phyloP scores from a whole-genome alignment of 2,797 vertebrate species.

The Tapera naevia region DNA sequence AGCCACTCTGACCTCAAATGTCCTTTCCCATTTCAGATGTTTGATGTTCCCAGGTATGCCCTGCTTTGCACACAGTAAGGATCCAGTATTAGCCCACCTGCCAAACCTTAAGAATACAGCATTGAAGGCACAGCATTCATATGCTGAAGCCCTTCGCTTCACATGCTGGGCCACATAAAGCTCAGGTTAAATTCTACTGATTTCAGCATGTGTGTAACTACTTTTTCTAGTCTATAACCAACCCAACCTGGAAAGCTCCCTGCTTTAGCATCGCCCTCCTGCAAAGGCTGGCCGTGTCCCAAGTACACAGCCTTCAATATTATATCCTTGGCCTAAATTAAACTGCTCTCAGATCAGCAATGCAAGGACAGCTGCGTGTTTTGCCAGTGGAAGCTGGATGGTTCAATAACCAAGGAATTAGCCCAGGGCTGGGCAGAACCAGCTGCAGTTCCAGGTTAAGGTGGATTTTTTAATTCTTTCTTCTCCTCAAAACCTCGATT shows the following conservation, averaged over 20 bases:
- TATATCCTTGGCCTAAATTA: constrained; percentile 21
- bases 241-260: neutral
- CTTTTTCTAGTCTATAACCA: neutral
- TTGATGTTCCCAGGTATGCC: neutral
- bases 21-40: neutral
- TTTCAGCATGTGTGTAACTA: neutral
- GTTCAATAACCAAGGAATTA: neutral
- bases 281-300: neutral
- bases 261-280: neutral
- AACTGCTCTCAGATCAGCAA: neutral
- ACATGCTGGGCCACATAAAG: neutral
- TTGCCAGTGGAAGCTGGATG: neutral
- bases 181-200: neutral
- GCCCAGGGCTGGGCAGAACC: neutral
- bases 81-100: neutral
- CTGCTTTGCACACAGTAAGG: neutral
- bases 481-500: neutral
- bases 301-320: neutral
- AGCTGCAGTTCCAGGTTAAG: neutral
- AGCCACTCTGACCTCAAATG: neutral
- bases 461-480: neutral
- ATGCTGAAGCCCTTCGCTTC: neutral
- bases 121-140: neutral
- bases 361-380: neutral
- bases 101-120: neutral